phyloP scores from a whole-genome alignment of 2,113 vertebrate genomes.

The Oncorhynchus masou region DNA sequence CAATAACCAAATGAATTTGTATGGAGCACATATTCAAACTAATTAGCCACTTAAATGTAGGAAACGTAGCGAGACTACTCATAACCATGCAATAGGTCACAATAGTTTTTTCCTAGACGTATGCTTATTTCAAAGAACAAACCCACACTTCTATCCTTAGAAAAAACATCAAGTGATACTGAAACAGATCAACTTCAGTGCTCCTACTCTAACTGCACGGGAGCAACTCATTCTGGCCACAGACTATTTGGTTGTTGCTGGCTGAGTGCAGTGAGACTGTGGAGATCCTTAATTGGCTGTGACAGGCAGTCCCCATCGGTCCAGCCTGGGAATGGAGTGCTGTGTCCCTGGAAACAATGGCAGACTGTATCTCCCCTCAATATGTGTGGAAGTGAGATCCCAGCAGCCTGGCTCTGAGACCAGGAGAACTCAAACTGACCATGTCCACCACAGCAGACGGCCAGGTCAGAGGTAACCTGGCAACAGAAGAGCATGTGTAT shows the following conservation, averaged over 20 bases:
- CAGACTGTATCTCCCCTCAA: slow-evolving; percentile 24
- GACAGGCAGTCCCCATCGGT: slow-evolving; percentile 40
- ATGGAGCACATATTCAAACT: too few species aligned
- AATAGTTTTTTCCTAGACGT: too few species aligned
- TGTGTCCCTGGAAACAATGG: slow-evolving; percentile 51
- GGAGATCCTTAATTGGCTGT: slow-evolving; percentile 47
- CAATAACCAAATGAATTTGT: too few species aligned
- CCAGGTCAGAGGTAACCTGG: background rate
- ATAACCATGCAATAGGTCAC: background rate
- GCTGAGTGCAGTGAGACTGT: slow-evolving; percentile 30
- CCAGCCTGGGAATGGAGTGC: slow-evolving; percentile 31
- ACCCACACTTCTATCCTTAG: background rate
- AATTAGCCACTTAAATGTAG: too few species aligned
- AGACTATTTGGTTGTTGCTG: slow-evolving; percentile 11
- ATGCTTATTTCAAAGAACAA: too few species aligned
- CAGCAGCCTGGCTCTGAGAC: slow-evolving; percentile 17
- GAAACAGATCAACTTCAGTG: slow-evolving; percentile 7
- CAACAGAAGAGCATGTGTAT: background rate
- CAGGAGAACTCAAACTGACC: background rate
- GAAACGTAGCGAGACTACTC: too few species aligned
- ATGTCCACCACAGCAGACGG: slow-evolving; percentile 2
- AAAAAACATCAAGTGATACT: background rate
- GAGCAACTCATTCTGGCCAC: slow-evolving; percentile 1
- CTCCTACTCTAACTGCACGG: slow-evolving; percentile 9
- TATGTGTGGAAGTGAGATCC: background rate